Evolutionary conservation across 2,113 vertebrate species (phyloP).

Genomic region (Xenopus laevis): DNA sequence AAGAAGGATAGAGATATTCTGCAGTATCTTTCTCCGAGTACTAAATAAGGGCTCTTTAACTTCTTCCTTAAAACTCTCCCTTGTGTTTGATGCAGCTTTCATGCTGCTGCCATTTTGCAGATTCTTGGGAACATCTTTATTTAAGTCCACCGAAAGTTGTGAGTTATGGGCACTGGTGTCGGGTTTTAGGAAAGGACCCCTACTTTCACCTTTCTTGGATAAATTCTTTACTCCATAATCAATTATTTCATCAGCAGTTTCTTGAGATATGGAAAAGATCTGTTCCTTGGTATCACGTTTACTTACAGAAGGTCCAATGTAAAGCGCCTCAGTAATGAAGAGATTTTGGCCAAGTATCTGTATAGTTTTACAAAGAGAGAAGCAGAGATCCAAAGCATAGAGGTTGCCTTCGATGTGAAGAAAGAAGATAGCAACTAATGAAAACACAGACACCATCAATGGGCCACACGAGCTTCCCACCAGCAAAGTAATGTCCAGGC

Average conservation of each 20-base stretch:
- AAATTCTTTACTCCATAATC: too few relatives aligned
- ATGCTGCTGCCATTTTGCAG: too few relatives aligned
- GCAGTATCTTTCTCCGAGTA: too few relatives aligned
- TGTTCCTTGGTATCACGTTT: neutral
- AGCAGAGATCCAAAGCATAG: slow-evolving; percentile 43
- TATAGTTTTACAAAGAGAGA: slow-evolving; percentile 49
- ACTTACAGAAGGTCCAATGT: slow-evolving; percentile 29
- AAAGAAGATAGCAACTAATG: slow-evolving; percentile 47
- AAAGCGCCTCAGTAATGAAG: slow-evolving; percentile 49
- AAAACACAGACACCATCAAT: slow-evolving; percentile 45
- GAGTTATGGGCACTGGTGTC: too few relatives aligned
- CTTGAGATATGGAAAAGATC: slow-evolving; percentile 10
- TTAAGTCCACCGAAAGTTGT: too few relatives aligned
- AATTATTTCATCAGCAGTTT: too few relatives aligned
- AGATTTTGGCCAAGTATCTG: slow-evolving; percentile 51
- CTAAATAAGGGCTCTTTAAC: too few relatives aligned
- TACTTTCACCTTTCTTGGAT: too few relatives aligned
- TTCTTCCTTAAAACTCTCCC: too few relatives aligned
- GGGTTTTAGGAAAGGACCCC: too few relatives aligned
- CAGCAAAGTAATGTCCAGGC: slow-evolving; percentile 48
- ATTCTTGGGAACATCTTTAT: too few relatives aligned
- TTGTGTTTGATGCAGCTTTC: too few relatives aligned
- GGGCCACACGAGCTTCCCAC: slow-evolving; percentile 48
- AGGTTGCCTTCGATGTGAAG: slow-evolving; percentile 36
- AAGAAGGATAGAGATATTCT: slow-evolving; percentile 47